A percentile compares a stretch with the other conserved stretches of the same genome.
Evolutionary conservation across 2,797 vertebrate species (phyloP).

Genomic region (Dendrocincla fuliginosa): DNA sequence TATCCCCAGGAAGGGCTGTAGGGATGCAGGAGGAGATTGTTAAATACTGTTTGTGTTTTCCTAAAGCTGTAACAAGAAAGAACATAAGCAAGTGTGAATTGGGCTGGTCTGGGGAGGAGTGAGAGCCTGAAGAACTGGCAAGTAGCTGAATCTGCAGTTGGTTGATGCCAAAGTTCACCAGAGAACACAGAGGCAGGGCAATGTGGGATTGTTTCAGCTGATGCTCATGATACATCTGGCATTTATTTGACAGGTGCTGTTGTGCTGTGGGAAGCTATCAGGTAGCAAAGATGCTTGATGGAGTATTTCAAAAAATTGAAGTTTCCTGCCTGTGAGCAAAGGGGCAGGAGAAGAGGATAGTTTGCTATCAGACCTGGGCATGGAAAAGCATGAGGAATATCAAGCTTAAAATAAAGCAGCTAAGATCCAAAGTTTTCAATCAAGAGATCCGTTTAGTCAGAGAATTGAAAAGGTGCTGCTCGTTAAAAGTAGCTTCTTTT

Average conservation of each 20-base stretch:
- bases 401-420: neutral
- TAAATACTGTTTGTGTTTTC: neutral
- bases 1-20: neutral
- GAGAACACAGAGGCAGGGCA: neutral
- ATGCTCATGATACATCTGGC: neutral
- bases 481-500: neutral
- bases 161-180: neutral
- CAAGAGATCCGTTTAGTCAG: neutral
- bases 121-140: neutral
- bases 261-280: neutral
- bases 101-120: neutral
- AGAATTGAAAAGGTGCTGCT: neutral
- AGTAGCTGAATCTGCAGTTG: neutral
- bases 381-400: neutral
- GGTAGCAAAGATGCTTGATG: neutral
- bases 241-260: neutral
- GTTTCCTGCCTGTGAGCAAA: neutral
- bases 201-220: neutral
- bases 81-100: neutral
- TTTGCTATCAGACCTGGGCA: neutral
- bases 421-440: neutral
- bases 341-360: neutral
- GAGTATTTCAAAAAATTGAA: neutral
- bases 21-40: neutral
- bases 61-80: neutral